Conservation (phyloP, 2,888 invertebrate genomes). For the Priocnemis perturbator region DNA sequence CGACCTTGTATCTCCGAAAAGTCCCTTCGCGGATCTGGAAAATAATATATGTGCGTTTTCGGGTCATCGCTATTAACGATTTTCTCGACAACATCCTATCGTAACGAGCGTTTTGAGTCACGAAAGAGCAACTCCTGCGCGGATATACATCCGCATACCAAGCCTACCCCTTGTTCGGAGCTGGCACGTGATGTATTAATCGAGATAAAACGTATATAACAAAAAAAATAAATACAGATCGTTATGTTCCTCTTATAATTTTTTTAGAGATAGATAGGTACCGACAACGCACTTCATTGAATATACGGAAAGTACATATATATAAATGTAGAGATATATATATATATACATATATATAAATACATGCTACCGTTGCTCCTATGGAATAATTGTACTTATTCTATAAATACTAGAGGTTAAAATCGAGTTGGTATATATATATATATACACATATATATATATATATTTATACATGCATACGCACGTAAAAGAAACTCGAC, state of each 20-base stretch:
- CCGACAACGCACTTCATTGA: conserved; percentile 51
- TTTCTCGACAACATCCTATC: background rate
- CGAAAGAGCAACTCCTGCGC: conserved; percentile 62
- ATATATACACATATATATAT: conserved; percentile 30
- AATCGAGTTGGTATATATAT: conserved; percentile 38
- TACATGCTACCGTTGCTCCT: conserved; percentile 52
- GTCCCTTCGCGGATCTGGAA: too few species aligned
- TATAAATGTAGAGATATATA: conserved; percentile 48
- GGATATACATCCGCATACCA: conserved; percentile 62
- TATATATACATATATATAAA: conserved; percentile 41
- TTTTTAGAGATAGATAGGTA: conserved; percentile 50
- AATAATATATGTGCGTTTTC: background rate
- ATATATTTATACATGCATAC: conserved; percentile 32
- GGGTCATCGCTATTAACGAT: background rate
- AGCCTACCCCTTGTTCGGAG: conserved; percentile 58
- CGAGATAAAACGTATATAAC: conserved; percentile 42
- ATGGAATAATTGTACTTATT: conserved; percentile 63
- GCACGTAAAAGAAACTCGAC: conserved; percentile 35
- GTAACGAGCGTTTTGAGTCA: conserved; percentile 16
- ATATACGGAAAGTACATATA: conserved; percentile 60
- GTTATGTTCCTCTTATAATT: conserved; percentile 58
- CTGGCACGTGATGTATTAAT: conserved; percentile 61
- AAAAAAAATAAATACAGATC: conserved; percentile 39
- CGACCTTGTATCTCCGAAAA: background rate
- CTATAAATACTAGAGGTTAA: conserved; percentile 55